These are phyloP conservation scores for Leptarthrus brevirostris DNA, from an alignment of 2,888 invertebrate genomes.

Conservation along the genomic window DNA sequence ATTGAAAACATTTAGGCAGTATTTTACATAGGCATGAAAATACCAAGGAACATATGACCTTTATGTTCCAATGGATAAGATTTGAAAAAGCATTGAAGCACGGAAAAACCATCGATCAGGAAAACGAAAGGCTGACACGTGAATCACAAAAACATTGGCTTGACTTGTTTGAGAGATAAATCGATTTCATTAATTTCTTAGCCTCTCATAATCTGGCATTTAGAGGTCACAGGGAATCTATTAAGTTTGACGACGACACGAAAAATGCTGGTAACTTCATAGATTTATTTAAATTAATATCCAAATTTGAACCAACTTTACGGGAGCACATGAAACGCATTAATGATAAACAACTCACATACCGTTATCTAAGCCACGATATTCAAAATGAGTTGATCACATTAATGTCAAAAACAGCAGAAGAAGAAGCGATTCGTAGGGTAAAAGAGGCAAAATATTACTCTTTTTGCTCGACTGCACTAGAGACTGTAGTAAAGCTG, in stretches of 20 bases:
- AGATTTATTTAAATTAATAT: constrained; percentile 14
- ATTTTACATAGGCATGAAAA: background rate
- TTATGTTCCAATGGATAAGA: background rate
- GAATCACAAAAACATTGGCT: background rate
- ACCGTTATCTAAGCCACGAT: no score
- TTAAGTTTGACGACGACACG: no score
- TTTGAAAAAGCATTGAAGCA: background rate
- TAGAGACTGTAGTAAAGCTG: constrained; percentile 16
- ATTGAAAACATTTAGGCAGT: constrained; percentile 3
- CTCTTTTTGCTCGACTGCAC: constrained; percentile 8
- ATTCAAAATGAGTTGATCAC: background rate
- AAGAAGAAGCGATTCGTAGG: background rate
- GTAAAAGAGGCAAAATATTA: constrained; percentile 27
- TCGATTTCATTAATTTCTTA: no score
- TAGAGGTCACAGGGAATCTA: no score
- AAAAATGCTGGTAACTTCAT: background rate
- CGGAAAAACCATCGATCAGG: background rate
- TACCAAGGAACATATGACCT: background rate
- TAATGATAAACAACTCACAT: no score
- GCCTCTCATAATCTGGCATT: no score
- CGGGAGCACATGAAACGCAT: background rate
- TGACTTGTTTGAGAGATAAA: background rate
- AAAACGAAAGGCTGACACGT: background rate
- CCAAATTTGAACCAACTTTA: background rate
- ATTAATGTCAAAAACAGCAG: constrained; percentile 17